These are phyloP conservation scores for Hydrolagus colliei DNA, from an alignment of 2,797 vertebrate species.

Conservation along the genomic window DNA sequence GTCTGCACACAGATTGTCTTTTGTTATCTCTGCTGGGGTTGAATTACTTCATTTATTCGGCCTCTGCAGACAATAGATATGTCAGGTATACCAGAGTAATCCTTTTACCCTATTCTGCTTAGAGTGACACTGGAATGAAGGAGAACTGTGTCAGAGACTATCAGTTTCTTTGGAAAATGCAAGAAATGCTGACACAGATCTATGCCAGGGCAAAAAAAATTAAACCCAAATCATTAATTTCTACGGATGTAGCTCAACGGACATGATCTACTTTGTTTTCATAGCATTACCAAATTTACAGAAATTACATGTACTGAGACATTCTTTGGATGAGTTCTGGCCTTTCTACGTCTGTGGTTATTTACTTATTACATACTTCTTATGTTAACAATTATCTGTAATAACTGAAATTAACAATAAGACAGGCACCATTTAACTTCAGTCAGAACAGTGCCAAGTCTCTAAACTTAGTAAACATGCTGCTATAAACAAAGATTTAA, in stretches of 20 bases:
- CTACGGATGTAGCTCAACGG: background rate
- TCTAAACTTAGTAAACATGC: conserved; percentile 12
- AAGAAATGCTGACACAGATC: conserved; percentile 42
- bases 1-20: conserved; percentile 40
- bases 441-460: conserved; percentile 15
- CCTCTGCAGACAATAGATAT: conserved; percentile 53
- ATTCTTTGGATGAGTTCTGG: conserved; percentile 17
- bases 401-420: conserved; percentile 29
- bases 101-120: conserved; percentile 60
- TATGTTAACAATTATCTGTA: conserved; percentile 31
- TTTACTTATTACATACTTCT: conserved; percentile 31
- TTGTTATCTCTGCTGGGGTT: conserved; percentile 48
- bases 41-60: conserved; percentile 54
- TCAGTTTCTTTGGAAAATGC: conserved; percentile 62
- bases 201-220: background rate
- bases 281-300: background rate
- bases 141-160: conserved; percentile 50
- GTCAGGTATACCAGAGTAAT: conserved; percentile 61
- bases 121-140: conserved; percentile 55
- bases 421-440: conserved; percentile 29
- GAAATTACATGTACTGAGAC: background rate
- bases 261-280: background rate
- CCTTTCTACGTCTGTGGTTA: conserved; percentile 24
- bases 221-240: background rate
- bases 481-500: conserved; percentile 24